These are phyloP conservation scores for Lampropteryx suffumata DNA, from an alignment of 2,888 invertebrate species.

Conservation along the genomic window DNA sequence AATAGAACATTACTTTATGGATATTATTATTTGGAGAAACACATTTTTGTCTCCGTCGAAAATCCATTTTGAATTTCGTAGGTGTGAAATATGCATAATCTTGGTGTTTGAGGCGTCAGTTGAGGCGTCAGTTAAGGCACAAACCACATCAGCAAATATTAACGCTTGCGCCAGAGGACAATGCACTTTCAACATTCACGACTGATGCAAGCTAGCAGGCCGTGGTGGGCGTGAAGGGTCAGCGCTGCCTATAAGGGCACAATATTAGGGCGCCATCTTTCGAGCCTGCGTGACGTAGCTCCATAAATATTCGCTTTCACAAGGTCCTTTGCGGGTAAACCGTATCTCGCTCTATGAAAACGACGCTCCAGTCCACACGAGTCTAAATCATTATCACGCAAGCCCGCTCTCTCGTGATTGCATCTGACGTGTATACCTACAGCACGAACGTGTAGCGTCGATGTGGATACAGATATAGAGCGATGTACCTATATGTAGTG, in stretches of 20 bases:
- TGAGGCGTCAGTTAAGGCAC: conserved; percentile 14
- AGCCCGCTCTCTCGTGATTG: conserved; percentile 26
- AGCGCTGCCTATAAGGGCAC: conserved; percentile 21
- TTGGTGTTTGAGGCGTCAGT: background rate
- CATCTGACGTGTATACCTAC: conserved; percentile 24
- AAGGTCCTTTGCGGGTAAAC: conserved; percentile 18
- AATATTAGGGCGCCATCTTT: conserved; percentile 23
- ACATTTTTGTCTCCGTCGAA: too few relatives aligned
- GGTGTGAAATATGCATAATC: conserved; percentile 10
- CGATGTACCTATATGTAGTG: conserved; percentile 7
- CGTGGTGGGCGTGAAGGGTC: conserved; percentile 32
- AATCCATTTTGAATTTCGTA: background rate
- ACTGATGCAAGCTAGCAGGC: conserved; percentile 24
- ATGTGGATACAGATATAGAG: conserved; percentile 16
- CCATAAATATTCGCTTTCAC: conserved; percentile 20
- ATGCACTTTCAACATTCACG: conserved; percentile 35
- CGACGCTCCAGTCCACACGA: conserved; percentile 22
- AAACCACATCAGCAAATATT: conserved; percentile 15
- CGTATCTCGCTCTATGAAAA: conserved; percentile 15
- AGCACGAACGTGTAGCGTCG: conserved; percentile 17
- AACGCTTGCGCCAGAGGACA: conserved; percentile 31
- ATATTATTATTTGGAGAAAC: too few relatives aligned
- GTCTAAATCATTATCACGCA: conserved; percentile 27
- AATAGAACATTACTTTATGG: too few relatives aligned
- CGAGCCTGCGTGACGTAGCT: conserved; percentile 17